Evolutionary conservation across 1,140 invertebrate genomes (phyloP).

Genomic region (Wiebesia pumilae): DNA sequence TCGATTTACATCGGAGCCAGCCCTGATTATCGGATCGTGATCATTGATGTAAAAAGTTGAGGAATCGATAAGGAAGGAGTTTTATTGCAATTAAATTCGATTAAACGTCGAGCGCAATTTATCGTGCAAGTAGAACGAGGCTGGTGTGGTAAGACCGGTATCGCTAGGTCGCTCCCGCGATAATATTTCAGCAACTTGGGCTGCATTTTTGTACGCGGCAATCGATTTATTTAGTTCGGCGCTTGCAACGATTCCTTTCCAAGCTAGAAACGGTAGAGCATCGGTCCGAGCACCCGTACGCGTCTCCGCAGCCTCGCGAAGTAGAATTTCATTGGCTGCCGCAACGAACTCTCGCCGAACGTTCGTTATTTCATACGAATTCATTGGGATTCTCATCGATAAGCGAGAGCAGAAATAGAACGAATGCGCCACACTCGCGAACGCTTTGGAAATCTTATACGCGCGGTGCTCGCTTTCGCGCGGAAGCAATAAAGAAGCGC

Average conservation of each 20-base stretch:
- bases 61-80: not conserved
- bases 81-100: not conserved
- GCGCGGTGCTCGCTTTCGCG: not conserved
- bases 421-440: not conserved
- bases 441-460: not conserved
- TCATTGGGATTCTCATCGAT: not conserved
- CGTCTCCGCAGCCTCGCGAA: not conserved
- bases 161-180: not conserved
- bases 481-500: constrained; percentile 34
- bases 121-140: not conserved
- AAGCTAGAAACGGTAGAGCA: no score
- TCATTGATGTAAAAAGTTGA: not conserved
- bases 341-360: not conserved
- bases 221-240: not conserved
- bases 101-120: not conserved
- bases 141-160: not conserved
- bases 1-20: not conserved
- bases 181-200: no score
- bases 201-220: not conserved
- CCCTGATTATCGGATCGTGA: no score
- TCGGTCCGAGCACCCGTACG: not conserved
- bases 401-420: not conserved
- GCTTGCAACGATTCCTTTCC: not conserved
- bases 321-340: not conserved
- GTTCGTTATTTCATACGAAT: not conserved